phyloP scores from a whole-genome alignment of 2,888 invertebrate species.

The Psylliodes chrysocephalus region DNA sequence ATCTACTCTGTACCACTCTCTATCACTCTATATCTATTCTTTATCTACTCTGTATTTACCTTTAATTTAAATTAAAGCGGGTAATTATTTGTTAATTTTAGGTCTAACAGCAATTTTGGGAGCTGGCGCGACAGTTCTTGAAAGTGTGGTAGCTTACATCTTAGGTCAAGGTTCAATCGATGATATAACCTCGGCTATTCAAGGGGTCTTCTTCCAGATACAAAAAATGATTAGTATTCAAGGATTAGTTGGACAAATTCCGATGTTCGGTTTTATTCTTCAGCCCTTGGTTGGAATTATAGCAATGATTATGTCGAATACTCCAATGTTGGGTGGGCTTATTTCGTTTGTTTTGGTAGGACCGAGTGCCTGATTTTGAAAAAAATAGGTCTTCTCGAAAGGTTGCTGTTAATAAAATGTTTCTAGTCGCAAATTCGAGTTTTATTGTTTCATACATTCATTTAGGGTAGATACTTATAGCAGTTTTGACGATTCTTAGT shows the following conservation, averaged over 20 bases:
- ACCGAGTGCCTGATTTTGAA: too few species aligned
- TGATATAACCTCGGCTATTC: background rate
- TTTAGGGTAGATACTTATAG: too few species aligned
- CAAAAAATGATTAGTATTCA: conserved; percentile 9
- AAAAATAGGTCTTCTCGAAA: too few species aligned
- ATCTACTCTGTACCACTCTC: too few species aligned
- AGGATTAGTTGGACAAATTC: conserved; percentile 20
- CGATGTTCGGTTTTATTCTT: conserved; percentile 1
- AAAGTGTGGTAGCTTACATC: conserved; percentile 6
- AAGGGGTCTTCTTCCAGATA: conserved; percentile 6
- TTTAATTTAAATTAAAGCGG: too few species aligned
- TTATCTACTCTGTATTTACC: too few species aligned
- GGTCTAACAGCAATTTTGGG: conserved; percentile 9
- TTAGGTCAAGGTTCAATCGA: conserved; percentile 16
- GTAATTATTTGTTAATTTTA: background rate
- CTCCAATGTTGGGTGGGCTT: conserved; percentile 10
- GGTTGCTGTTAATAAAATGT: too few species aligned
- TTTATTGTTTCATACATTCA: too few species aligned
- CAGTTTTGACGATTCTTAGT: too few species aligned
- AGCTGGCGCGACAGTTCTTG: background rate
- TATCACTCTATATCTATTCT: too few species aligned
- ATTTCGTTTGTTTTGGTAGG: conserved; percentile 18
- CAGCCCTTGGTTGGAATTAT: conserved; percentile 14
- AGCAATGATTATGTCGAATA: conserved; percentile 2
- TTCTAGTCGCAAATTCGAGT: too few species aligned